Base-by-base conservation (phyloP, 2,888 invertebrate species). In the Cheilosia urbana region DNA sequence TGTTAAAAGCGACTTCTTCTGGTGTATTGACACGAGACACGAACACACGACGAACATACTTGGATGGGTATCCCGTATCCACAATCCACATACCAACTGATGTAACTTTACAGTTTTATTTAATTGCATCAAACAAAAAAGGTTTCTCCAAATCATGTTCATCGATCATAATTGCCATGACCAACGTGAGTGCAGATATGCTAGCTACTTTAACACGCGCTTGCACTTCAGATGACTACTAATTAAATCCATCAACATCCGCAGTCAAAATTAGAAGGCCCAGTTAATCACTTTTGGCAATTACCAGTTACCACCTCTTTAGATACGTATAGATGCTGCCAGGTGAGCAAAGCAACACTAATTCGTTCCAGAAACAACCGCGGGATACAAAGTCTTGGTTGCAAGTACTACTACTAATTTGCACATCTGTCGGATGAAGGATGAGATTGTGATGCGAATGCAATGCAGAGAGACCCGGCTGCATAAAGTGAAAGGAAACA, bases 401-500 rank as follows among this genome's bases (percentile, higher is more conserved):
- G 66, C 47, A 69, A 24, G 3, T 24, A 27, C 27, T 27, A 6
- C 27, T 27, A 58, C 34, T 58, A 45, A 30, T 53, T 30, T 47
- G 65, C 47, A 65, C 75, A 57, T 75, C 55, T 45, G 47, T 34
- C 21, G 53, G 34, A 55, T 73, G 63, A 53, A 63, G 55, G 63
- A 63, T 37, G 42, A 42, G 42, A 53, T 53, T 53, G 34, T 34
- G 21, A 21, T 51, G 45, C 37, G 27, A 45, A 42, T 40, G 45
- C 6, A 53, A 47, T 60, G 51, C 51, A 2, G 9, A 7, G 3
- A 40, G 37, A 37, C 49, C 21, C 58, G 40, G 17, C 40, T 42
- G 42, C 40, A 40, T 53, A 30, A 77, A 77, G 77, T 77, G 77
- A 77, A 77, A 77, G 77, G 77, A 69, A 77, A 37, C 60, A 30